A percentile compares a stretch with the other conserved stretches of the same genome.
Evolutionary conservation across 2,888 invertebrate species (phyloP).

Genomic region (Ceriagrion tenellum): DNA sequence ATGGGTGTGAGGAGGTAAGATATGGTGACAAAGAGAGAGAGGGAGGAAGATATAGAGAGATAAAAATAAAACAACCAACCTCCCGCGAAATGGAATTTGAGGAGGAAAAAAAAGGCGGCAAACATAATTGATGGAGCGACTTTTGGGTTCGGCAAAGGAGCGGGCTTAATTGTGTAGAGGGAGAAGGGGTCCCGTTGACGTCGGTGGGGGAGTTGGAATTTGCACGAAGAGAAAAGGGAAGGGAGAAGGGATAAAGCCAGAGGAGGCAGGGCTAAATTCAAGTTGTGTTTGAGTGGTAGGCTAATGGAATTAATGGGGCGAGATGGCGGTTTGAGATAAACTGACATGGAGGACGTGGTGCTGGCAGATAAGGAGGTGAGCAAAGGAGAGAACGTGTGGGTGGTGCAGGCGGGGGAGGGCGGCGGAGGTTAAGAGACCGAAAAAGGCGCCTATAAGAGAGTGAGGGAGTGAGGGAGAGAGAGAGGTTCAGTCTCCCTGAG

Average conservation of each 20-base stretch:
- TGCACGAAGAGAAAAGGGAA: neutral
- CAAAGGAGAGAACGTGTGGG: neutral
- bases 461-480: too few relatives aligned
- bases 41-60: neutral
- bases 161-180: neutral
- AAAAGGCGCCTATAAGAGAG: neutral
- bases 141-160: neutral
- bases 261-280: neutral
- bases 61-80: neutral
- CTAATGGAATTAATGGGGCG: conserved; percentile 59
- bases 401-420: neutral
- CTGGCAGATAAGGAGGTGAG: neutral
- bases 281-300: neutral
- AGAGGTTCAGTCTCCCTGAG: neutral
- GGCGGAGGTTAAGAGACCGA: neutral
- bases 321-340: conserved; percentile 36
- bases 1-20: neutral
- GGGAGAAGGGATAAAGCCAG: neutral
- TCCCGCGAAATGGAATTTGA: neutral
- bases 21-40: neutral
- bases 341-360: conserved; percentile 2
- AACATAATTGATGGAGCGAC: neutral
- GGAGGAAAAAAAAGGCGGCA: neutral
- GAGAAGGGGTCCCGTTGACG: neutral
- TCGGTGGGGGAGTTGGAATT: neutral